Evolutionary conservation across 2,888 invertebrate genomes (phyloP), one percentile per base, ranked within the genome.

Genomic region (Blera fallax): DNA sequence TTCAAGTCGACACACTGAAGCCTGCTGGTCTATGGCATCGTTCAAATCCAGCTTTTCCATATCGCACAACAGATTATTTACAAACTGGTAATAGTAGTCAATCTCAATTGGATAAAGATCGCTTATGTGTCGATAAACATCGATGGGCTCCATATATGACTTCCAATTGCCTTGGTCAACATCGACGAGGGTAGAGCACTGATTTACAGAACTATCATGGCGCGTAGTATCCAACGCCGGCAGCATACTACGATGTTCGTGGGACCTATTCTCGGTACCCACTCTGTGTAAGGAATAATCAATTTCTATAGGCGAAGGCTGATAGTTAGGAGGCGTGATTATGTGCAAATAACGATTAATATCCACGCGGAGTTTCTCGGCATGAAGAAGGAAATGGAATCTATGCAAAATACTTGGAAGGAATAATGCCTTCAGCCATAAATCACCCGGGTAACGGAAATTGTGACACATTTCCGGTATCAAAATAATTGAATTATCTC

Each of bases 381-480:
- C 92, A 67, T 91, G 89, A 10, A 92, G 80, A 81, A 92, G 89
- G 29, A 87, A 92, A 29, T 90, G 82, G 0, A 92, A 29, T 90
- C 99, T 94, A 90, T 97, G 96, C 32, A 99, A 90, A 76, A 98
- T 94, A 18, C 96, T 95, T 0, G 99, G 99, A 74, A 99, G 90
- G 69, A 96, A 94, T 1, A 95, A 94, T 0, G 97, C 95, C 91
- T 98, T 98, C 21, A 96, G 93, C 97, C 98, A 98, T 80, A 98
- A 93, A 10, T 95, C 93, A 16, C 95, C 94, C 0, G 97, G 96
- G 90, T 94, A 96, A 0, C 93, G 93, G 87, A 95, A 95, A 89
- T 94, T 94, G 27, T 95, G 94, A 90, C 98, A 97, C 87, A 98
- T 93, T 92, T 99, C 99, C 0, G 99, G 98, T 10, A 99, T 94